phyloP scores from a whole-genome alignment of 2,113 vertebrate species.

The Ctenomys sociabilis region DNA sequence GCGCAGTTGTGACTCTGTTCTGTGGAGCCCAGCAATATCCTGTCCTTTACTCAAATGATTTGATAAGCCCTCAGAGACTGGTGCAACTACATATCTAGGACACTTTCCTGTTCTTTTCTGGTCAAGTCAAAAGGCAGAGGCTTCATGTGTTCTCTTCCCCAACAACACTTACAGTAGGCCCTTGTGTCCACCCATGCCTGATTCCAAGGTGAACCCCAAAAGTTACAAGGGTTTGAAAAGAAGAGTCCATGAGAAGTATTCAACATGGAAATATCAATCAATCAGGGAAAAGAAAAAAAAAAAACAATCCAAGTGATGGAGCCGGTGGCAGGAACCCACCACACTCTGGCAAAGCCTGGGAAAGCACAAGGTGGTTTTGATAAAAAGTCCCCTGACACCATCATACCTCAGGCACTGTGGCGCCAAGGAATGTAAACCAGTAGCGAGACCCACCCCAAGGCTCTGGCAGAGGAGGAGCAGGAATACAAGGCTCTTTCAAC shows the following conservation, averaged over 20 bases:
- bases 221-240: conserved; percentile 49
- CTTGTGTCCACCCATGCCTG: not conserved
- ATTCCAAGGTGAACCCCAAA: conserved; percentile 34
- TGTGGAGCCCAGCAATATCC: not conserved
- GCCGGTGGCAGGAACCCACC: not conserved
- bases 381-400: conserved; percentile 45
- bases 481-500: conserved; percentile 76
- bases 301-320: not conserved
- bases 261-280: conserved; percentile 30
- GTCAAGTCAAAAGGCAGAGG: not conserved
- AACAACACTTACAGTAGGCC: not conserved
- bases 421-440: conserved; percentile 65
- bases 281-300: not conserved
- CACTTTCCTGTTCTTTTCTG: conserved; percentile 21
- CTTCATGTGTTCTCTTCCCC: not conserved
- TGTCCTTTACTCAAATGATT: not conserved
- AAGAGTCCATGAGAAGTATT: not conserved
- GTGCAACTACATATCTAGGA: not conserved
- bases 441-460: conserved; percentile 51
- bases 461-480: conserved; percentile 34
- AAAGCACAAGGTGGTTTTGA: conserved; percentile 11
- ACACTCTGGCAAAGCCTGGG: not conserved
- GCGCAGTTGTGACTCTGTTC: not conserved
- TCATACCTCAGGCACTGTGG: conserved; percentile 29
- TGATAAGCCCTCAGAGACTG: not conserved